Percentiles rank a stretch among this genome's conserved stretches.
Evolutionary conservation across 2,888 invertebrate species (phyloP).

Genomic region (Acleris emargana): DNA sequence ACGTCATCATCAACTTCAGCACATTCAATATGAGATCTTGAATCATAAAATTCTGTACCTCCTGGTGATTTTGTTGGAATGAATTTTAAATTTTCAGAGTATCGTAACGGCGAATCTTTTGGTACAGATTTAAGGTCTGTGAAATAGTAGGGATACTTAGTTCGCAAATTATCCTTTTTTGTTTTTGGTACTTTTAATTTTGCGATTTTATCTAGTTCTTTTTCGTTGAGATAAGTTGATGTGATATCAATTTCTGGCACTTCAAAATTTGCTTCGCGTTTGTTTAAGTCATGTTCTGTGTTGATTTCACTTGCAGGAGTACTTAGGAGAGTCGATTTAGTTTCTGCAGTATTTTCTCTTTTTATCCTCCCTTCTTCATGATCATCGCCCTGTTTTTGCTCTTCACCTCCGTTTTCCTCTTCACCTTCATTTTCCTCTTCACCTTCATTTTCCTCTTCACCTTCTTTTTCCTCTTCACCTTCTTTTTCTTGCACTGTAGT

Average conservation of each 20-base stretch:
- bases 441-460: neutral
- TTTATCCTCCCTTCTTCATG: slow-evolving; percentile 24
- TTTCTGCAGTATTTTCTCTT: slow-evolving; percentile 24
- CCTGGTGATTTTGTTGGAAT: slow-evolving; percentile 86
- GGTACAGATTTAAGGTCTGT: slow-evolving; percentile 64
- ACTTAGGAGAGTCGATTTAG: neutral
- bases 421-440: slow-evolving; percentile 1
- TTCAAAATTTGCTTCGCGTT: slow-evolving; percentile 59
- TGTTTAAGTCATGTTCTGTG: slow-evolving; percentile 54
- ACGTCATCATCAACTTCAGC: slow-evolving; percentile 81
- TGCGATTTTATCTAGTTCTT: slow-evolving; percentile 52
- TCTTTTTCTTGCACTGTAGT: slow-evolving; percentile 19
- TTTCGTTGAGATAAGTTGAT: slow-evolving; percentile 57
- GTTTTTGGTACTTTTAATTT: slow-evolving; percentile 47
- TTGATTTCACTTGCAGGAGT: slow-evolving; percentile 3
- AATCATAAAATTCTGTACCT: slow-evolving; percentile 89
- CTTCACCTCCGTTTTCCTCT: neutral
- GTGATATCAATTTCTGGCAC: slow-evolving; percentile 63
- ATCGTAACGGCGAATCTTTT: slow-evolving; percentile 85
- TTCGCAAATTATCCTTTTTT: slow-evolving; percentile 44
- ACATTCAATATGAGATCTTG: slow-evolving; percentile 79
- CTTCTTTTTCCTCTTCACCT: neutral
- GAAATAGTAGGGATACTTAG: slow-evolving; percentile 88
- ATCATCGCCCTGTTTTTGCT: slow-evolving; percentile 6
- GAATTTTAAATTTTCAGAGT: slow-evolving; percentile 85